Base-by-base conservation (phyloP, 2,888 invertebrate genomes). In the Fragum whitleyi region DNA sequence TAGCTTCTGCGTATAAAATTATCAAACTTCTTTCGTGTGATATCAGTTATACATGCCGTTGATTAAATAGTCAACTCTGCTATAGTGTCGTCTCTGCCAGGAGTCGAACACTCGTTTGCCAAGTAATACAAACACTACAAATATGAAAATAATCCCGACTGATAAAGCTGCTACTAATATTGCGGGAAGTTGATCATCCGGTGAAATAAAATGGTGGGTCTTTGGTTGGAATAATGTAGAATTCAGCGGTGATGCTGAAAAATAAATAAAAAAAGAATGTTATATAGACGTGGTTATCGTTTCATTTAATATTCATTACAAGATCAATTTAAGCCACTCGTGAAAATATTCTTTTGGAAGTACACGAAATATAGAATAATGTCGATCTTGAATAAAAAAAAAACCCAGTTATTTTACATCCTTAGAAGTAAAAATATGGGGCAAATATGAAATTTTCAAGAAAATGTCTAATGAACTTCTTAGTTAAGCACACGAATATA, bases 1-100 rank as follows among this genome's bases (percentile, higher is more conserved):
- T n/a, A n/a, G n/a, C n/a, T n/a, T n/a, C n/a, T n/a, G n/a, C n/a
- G n/a, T n/a, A n/a, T n/a, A n/a, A n/a, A n/a, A n/a, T n/a, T n/a
- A n/a, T n/a, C n/a, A n/a, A n/a, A n/a, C n/a, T n/a, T n/a, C n/a
- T n/a, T n/a, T n/a, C n/a, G n/a, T n/a, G n/a, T n/a, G n/a, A 36
- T 21, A 51, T 81, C 73, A 90, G 70, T 89, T 89, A 73, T 91
- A 92, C 89, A 92, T 92, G 32, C 92, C 92, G 77, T 92, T 91
- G 1, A 91, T 89, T 9, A 92, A 80, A 76, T 90, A 92, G 71
- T 92, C 92, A 32, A 92, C 77, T 59, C 89, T 76, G 47, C 88
- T 90, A 70, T 92, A 92, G 68, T 91, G 90, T 28, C 92, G 61
- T 75, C 89, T 86, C 65, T 89, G 89, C 89, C 91, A 92, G 42